Base-by-base conservation (phyloP, 2,888 invertebrate genomes). In the Lampropteryx suffumata region DNA sequence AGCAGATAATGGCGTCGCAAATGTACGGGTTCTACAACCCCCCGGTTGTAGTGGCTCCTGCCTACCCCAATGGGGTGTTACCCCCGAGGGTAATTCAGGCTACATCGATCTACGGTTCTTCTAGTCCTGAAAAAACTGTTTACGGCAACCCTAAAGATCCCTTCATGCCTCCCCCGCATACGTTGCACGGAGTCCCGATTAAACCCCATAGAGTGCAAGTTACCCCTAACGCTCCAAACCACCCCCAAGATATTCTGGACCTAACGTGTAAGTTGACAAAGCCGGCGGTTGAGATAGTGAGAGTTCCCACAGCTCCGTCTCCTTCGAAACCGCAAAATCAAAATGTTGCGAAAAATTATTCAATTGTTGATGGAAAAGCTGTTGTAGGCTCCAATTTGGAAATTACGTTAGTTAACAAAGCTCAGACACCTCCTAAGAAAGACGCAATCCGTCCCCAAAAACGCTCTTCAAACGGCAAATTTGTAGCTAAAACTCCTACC, bases 61-160 rank as follows among this genome's bases (percentile, higher is more conserved):
- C 60, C 10, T 80, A 73, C 42, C 64, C 72, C 17, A 82, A 83
- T 58, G 82, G 78, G 0, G 69, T 78, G 0, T 76, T 73, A 41
- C 85, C 86, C 7, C 94, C 91, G 0, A 92, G 85, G 72, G 93
- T 92, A 0, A 91, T 91, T 6, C 94, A 94, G 65, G 93, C 92
- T 0, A 92, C 91, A 12, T 93, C 93, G 3, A 93, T 94, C 36
- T 94, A 92, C 75, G 92, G 93, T 0, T 91, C 91, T 0, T 63
- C 73, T 0, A 87, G 87, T 0, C 88, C 90, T 0, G 93, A 94
- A 64, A 93, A 91, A 64, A 93, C 91, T 0, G 92, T 94, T 0
- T 95, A 95, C 62, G 94, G 94, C 0, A 94, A 95, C 76, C 95
- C 95, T 0, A 94, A 94, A 68, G 94, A 94, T 64, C 92, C 92